Base-by-base conservation (phyloP, 2,888 invertebrate genomes). In the Hydrotaea cyrtoneurina region DNA sequence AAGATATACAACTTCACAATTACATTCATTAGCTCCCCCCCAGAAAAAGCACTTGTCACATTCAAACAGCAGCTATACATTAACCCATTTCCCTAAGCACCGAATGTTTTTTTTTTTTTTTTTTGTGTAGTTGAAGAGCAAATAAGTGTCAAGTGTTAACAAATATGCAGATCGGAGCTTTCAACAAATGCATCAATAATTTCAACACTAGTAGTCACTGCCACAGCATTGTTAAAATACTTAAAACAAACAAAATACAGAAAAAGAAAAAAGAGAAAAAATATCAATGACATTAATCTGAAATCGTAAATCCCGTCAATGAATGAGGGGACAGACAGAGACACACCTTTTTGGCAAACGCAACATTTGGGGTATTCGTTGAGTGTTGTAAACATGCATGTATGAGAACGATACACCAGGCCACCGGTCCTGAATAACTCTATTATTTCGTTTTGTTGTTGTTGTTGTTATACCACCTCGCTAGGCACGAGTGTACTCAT, bases 151-250 rank as follows among this genome's bases (percentile, higher is more conserved):
- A 82, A 71, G 69, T 74, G 19, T 57, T 82, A 69, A 17, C 19
- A 50, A 62, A 75, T 43, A 82, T 19, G 50, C 69, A n/a, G n/a
- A n/a, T 23, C 26, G 39, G 10, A 59, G 26, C 26, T 23, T 59
- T 26, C 26, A 59, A 4, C 59, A 59, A 80, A 69, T 59, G 53
- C 59, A 77, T 73, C 57, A 80, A 62, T 53, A 46, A 50, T 77
- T 83, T 83, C 64, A 80, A 77, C 73, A 77, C 80, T 26, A 71
- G 75, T 72, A 82, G 71, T 78, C 39, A 15, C 19, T 1, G n/a
- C 10, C 2, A 13, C 23, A 21, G 55, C 21, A 19, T 19, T 43
- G 50, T 23, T 55, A 46, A 31, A 57, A 55, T 31, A 23, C 43
- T 57, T n/a, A 64, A 57, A 72, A 43, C 26, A 59, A 59, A 15